Evolutionary conservation across 2,113 vertebrate species (phyloP).

Genomic region (Hiodon tergisus): DNA sequence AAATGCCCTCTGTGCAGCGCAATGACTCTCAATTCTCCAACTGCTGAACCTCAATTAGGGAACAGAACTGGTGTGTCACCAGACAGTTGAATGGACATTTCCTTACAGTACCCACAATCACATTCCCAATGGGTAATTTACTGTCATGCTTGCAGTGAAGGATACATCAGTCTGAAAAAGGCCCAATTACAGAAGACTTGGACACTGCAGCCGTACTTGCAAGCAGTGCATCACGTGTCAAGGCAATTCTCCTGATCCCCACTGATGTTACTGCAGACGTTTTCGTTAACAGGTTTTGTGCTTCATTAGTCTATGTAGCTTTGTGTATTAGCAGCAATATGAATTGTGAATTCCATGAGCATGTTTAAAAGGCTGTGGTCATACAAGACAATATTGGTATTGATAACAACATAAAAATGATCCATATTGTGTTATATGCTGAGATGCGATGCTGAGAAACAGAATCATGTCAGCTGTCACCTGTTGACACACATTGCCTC

Average conservation of each 20-base stretch:
- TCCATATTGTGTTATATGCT: too few species aligned
- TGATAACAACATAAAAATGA: too few species aligned
- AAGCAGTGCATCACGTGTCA: not conserved
- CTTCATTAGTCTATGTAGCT: not conserved
- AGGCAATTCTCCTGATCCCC: slow-evolving; percentile 7
- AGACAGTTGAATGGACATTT: slow-evolving; percentile 17
- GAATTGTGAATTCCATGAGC: too few species aligned
- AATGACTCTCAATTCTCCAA: slow-evolving; percentile 8
- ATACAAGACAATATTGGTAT: too few species aligned
- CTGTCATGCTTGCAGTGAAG: not conserved
- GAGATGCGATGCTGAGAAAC: too few species aligned
- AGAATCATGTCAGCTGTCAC: too few species aligned
- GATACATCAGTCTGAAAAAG: slow-evolving; percentile 1
- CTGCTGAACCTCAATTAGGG: slow-evolving; percentile 19
- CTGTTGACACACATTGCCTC: too few species aligned
- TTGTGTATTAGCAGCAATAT: not conserved
- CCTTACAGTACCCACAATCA: slow-evolving; percentile 2
- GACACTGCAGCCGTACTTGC: not conserved
- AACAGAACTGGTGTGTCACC: slow-evolving; percentile 12
- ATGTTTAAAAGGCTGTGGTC: too few species aligned
- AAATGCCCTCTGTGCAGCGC: not conserved
- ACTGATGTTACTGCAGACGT: not conserved
- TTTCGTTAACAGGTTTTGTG: not conserved
- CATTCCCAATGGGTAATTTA: slow-evolving; percentile 10
- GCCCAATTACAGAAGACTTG: slow-evolving; percentile 18